Base-by-base conservation (phyloP, 1,140 invertebrate species). In the Tribolium madens region DNA sequence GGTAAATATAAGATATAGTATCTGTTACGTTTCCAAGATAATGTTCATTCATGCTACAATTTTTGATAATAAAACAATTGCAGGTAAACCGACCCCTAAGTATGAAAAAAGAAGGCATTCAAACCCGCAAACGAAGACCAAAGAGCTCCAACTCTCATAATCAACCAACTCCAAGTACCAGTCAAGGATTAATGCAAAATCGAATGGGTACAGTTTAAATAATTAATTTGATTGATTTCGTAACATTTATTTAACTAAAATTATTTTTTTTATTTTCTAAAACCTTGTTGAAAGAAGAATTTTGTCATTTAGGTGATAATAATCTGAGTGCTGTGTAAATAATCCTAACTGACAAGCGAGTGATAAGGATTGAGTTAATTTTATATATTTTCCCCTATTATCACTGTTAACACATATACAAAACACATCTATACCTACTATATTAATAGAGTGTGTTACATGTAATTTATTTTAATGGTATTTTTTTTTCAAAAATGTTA, bases 71-170 rank as follows among this genome's bases (percentile, higher is more conserved):
- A 70, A 53, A 3, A 5, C 21, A 53, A 18, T 86, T 86, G 75
- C 86, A 94, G 92, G 94, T 97, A 48, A 93, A 94, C 85, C 89
- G 93, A 76, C 97, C 97, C 9, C 85, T 96, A 68, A 94, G 95
- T 57, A 98, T 98, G 97, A 96, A 96, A 84, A 98, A 98, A 86
- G 96, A 98, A 75, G 95, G 94, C 5, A 98, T 98, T 83, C 96
- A 98, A 86, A 97, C 94, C 17, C 87, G 97, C 48, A 98, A 98
- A 84, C 88, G 97, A 74, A 97, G 97, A 85, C 94, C 94, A 31
- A 95, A 95, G 85, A 90, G 86, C 42, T 76, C 75, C 17, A 60
- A 48, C 31, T 36, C 48, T 57, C 64, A 57, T 18, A 71, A 14
- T 21, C 68, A 71, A 18, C 42, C 36, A 5, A 21, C 33, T 68